Evolutionary conservation across 2,113 vertebrate genomes (phyloP), one percentile per base, ranked within the genome.

Genomic region (Plectropomus leopardus): DNA sequence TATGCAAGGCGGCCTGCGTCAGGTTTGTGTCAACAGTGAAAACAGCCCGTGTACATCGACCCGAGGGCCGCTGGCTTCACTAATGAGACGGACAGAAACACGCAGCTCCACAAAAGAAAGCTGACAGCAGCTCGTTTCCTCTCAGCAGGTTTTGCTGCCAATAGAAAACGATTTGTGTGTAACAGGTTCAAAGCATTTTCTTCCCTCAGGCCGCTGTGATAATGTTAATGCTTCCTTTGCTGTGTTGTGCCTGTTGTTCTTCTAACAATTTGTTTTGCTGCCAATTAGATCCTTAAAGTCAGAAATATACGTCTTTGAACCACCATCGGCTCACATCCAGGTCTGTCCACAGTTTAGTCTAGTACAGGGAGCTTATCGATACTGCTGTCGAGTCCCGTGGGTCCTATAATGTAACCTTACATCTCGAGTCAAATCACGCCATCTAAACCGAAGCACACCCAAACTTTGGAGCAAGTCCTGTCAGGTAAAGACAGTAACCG

Each of bases 1-100:
- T 51, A 59, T n/a, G 55, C 34, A 60, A 73, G 57, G 34, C 45
- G 5, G 57, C 28, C 45, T 72, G 64, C 48, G 24, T 57, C 78
- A 72, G 78, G 57, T 84, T 73, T 54, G 57, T 84, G 88, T 75
- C 78, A 85, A 88, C 85, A 84, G 73, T 26, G 81, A 67, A 70
- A 82, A 48, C 82, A 78, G 73, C 51, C 68, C 32, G 80, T 4
- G 64, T 44, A 47, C 73, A 64, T 48, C n/a, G 68, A 76, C 82
- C 82, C 30, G 4, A 57, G 15, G 68, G 75, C 54, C 55, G 60
- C 42, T 42, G 19, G 0, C 26, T 57, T 17, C 50, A 36, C 78
- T 85, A 79, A 87, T 70, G 71, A 86, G 40, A 74, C 67, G 17
- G 72, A 87, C 80, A 61, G 61, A 59, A 71, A 85, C 83, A 67